Evolutionary conservation across 2,113 vertebrate species (phyloP), one percentile per base, ranked within the genome.

Genomic region (Plestiodon gilberti): DNA sequence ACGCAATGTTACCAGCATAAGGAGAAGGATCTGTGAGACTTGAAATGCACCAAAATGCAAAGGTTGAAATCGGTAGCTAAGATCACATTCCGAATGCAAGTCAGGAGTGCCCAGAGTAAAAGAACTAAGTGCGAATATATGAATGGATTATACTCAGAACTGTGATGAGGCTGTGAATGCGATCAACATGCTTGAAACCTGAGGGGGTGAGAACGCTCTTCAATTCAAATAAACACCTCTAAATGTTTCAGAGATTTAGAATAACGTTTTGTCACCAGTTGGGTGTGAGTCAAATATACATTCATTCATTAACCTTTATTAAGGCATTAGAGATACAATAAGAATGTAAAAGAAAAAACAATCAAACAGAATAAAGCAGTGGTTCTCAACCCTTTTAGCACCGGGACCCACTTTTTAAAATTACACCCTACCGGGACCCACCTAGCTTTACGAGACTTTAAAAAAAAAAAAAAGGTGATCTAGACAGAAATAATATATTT

Each of bases 31-130:
- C 64, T 90, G 33, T 43, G 71, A 85, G 71, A 80, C 77, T 88
- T 11, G 40, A n/a, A 81, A 83, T 85, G 18, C 8, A 52, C 11
- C 85, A 33, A 13, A 87, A 69, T 23, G 67, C 1, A 62, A 1
- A 80, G 2, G 75, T 92, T 87, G 11, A 82, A 89, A 82, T 71
- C 28, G 92, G 4, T 79, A 57, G 76, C 90, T 35, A 86, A 88
- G 23, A 82, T 38, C 62, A 38, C 87, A 70, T 64, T 78, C 13
- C 78, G 90, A 91, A 90, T 71, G 13, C 4, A 78, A 67, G 55
- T 88, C 67, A 92, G n/a, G 40, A 75, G 2, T 65, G 74, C 35
- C 82, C 79, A 81, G 33, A 67, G 77, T 91, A 88, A 73, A 35
- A 91, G 43, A 86, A 77, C 48, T 91, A 11, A 30, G 85, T 83